Percentiles rank a stretch among this genome's conserved stretches.
Conservation (phyloP, 2,113 vertebrate genomes). For the Entelurus aequoreus region DNA sequence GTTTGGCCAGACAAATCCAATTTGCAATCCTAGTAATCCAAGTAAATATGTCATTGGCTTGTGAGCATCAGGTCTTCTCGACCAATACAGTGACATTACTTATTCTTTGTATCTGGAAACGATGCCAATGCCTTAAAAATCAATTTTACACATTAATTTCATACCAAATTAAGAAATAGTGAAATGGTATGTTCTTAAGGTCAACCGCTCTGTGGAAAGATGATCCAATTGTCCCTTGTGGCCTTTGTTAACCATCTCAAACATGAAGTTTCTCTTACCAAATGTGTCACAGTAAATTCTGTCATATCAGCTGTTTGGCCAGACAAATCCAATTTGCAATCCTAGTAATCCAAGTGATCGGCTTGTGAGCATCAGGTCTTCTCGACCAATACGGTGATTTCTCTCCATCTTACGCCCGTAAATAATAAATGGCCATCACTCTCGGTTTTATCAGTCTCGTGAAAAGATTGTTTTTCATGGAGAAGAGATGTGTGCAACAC, state of each 20-base stretch:
- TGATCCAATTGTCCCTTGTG: neutral
- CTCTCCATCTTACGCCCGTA: slow-evolving; percentile 52
- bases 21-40: slow-evolving; percentile 33
- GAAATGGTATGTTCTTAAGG: neutral
- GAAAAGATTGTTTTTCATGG: slow-evolving; percentile 32
- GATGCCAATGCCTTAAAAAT: slow-evolving; percentile 73
- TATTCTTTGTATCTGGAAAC: slow-evolving; percentile 48
- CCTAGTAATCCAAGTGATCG: slow-evolving; percentile 38
- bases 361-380: slow-evolving; percentile 41
- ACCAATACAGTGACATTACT: slow-evolving; percentile 36
- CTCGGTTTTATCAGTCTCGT: slow-evolving; percentile 39
- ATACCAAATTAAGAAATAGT: slow-evolving; percentile 70
- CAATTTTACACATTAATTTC: slow-evolving; percentile 49
- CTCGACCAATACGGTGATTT: slow-evolving; percentile 47
- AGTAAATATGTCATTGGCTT: slow-evolving; percentile 31
- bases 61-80: slow-evolving; percentile 40
- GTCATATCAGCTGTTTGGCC: too few species aligned
- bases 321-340: slow-evolving; percentile 8
- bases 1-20: neutral
- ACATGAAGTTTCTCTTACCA: too few species aligned
- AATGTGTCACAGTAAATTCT: too few species aligned
- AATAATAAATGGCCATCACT: slow-evolving; percentile 69
- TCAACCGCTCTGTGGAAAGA: slow-evolving; percentile 5
- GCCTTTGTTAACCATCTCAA: too few species aligned
- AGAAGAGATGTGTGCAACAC: slow-evolving; percentile 33